Evolutionary conservation across 2,113 vertebrate genomes (phyloP), one percentile per base, ranked within the genome.

Genomic region (Melanotaenia duboulayi): DNA sequence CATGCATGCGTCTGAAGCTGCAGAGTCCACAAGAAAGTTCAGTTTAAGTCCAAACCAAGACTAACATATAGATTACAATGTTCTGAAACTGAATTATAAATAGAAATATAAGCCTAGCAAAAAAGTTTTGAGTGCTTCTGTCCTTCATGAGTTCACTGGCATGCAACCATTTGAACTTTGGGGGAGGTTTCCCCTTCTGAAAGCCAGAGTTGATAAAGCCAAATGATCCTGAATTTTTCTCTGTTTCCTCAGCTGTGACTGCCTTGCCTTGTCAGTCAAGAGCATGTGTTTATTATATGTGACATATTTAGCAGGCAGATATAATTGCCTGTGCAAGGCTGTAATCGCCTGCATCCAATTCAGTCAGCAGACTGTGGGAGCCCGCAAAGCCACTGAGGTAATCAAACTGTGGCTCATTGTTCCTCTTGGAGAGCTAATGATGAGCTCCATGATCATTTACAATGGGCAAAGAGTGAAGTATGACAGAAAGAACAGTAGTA

Each of bases 231-330:
- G 52, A 58, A 71, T 78, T 80, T 35, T 63, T 71, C 59, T 74
- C 32, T 74, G 65, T 57, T 77, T 75, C 65, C 11, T 68, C 52
- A 49, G 59, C 74, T 81, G 76, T 56, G 83, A 65, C 79, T 80
- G 51, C 63, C 76, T 74, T 42, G 49, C 67, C 69, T 60, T 54
- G 72, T 88, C 88, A 90, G 80, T 87, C 86, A 88, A 74, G 80
- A 87, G 77, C 78, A 78, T 82, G 76, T 90, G 82, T 91, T 92
- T 90, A 88, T 92, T 85, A 76, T 72, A 70, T 90, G 84, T 90
- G 89, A 91, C 90, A 90, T 92, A 90, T 91, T 90, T 88, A 90
- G 88, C 90, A 80, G 83, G 79, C 85, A 88, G 83, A 92, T 92
- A 87, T 92, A 91, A 92, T 92, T 87, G 83, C 78, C 72, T 74